Evolutionary conservation across 2,797 vertebrate genomes (phyloP).

Genomic region (Eurystomus glaucurus): DNA sequence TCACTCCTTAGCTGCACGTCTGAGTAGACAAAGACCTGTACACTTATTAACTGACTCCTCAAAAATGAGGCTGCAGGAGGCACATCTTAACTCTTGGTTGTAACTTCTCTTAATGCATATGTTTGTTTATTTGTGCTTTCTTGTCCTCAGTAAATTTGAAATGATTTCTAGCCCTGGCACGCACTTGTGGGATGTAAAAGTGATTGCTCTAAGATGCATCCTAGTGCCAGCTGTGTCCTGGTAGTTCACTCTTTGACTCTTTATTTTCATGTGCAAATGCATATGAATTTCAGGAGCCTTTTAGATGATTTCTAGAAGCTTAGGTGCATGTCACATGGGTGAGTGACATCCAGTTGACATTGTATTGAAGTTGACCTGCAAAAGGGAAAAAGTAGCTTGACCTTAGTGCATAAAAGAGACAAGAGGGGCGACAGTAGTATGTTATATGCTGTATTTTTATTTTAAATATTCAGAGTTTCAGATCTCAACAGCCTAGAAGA

Average conservation of each 20-base stretch:
- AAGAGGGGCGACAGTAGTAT: neutral
- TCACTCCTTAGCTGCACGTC: slow-evolving; percentile 76
- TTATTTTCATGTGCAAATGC: neutral
- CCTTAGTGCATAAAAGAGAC: neutral
- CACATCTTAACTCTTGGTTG: slow-evolving; percentile 18
- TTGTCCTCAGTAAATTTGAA: slow-evolving; percentile 60
- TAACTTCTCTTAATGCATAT: slow-evolving; percentile 19
- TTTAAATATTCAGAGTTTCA: neutral
- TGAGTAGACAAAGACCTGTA: slow-evolving; percentile 79
- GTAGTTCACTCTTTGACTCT: slow-evolving; percentile 40
- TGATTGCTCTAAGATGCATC: slow-evolving; percentile 28
- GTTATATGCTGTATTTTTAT: neutral
- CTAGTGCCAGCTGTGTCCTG: slow-evolving; percentile 69
- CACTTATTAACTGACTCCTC: slow-evolving; percentile 75
- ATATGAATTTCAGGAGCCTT: slow-evolving; percentile 70
- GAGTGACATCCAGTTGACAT: slow-evolving; percentile 52
- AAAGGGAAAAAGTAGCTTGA: slow-evolving; percentile 60
- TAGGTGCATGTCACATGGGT: slow-evolving; percentile 77
- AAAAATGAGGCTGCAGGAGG: slow-evolving; percentile 43
- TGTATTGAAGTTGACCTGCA: slow-evolving; percentile 76
- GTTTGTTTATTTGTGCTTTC: slow-evolving; percentile 53
- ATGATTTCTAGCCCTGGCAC: slow-evolving; percentile 36
- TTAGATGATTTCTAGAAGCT: slow-evolving; percentile 81
- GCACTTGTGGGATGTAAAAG: slow-evolving; percentile 33
- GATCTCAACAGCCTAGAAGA: neutral